Evolutionary conservation across 2,797 vertebrate genomes (phyloP).

Genomic region (Crenuchus spilurus): DNA sequence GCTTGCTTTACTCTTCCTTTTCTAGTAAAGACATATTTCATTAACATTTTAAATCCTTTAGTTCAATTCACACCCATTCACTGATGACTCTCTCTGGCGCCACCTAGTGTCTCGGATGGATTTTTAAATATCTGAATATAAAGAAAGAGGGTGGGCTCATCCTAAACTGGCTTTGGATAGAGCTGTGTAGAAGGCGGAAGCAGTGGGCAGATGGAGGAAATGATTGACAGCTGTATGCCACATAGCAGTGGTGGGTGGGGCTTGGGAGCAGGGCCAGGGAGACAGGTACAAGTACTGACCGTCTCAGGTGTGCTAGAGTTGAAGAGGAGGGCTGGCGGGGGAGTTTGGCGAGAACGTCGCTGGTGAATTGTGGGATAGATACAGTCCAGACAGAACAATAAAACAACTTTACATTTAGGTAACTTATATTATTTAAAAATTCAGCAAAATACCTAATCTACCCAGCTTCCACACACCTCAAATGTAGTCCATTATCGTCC

Average conservation of each 20-base stretch:
- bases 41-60: no score
- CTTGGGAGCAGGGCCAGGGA: background rate
- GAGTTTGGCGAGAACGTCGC: slow-evolving; percentile 23
- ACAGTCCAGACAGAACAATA: slow-evolving; percentile 36
- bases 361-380: slow-evolving; percentile 14
- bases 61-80: no score
- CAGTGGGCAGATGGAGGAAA: background rate
- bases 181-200: background rate
- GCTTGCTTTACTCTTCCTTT: no score
- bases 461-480: no score
- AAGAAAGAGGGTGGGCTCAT: background rate
- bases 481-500: no score
- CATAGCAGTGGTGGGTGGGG: background rate
- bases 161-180: background rate
- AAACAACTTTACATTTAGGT: background rate
- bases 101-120: background rate
- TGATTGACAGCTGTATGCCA: slow-evolving; percentile 2
- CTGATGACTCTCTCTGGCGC: background rate
- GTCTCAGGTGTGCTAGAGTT: slow-evolving; percentile 40
- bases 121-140: background rate
- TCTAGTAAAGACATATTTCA: no score
- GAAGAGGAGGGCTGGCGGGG: slow-evolving; percentile 28
- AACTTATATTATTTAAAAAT: background rate
- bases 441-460: background rate
- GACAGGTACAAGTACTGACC: slow-evolving; percentile 45